Conservation (phyloP, 2,888 invertebrate genomes). For the Dioctria linearis region DNA sequence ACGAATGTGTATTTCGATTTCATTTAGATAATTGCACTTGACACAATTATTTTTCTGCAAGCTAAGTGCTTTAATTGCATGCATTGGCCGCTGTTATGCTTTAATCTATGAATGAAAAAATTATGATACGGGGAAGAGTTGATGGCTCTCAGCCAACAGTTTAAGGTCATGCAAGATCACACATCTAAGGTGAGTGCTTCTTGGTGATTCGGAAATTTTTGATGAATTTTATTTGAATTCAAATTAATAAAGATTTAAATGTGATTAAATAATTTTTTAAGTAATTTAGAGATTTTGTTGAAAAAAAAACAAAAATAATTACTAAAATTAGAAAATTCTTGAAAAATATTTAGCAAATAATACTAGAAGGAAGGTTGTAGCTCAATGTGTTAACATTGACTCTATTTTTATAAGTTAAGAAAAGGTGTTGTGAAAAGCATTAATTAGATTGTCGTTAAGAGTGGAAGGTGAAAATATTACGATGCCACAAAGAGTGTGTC, state of each 20-base stretch:
- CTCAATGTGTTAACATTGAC: too few relatives aligned
- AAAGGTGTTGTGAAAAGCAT: too few relatives aligned
- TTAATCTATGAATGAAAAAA: conserved; percentile 27
- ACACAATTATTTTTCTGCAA: conserved; percentile 20
- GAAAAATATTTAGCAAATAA: neutral
- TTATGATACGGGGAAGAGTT: conserved; percentile 28
- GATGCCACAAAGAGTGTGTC: too few relatives aligned
- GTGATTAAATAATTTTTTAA: neutral
- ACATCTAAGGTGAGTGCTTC: neutral
- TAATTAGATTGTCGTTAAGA: too few relatives aligned
- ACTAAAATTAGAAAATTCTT: neutral
- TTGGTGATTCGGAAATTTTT: neutral
- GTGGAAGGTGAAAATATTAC: too few relatives aligned
- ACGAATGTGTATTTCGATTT: conserved; percentile 28
- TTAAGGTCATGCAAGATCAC: neutral
- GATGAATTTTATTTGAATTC: neutral
- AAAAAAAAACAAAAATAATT: neutral
- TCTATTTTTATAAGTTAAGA: too few relatives aligned
- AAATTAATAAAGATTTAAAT: neutral
- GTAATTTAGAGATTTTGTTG: neutral
- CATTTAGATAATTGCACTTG: conserved; percentile 40
- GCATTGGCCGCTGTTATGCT: neutral
- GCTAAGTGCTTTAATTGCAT: too few relatives aligned
- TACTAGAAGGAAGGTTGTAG: too few relatives aligned
- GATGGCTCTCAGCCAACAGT: neutral